Conservation (phyloP, 2,797 vertebrate species). For the Gallirallus australis region DNA sequence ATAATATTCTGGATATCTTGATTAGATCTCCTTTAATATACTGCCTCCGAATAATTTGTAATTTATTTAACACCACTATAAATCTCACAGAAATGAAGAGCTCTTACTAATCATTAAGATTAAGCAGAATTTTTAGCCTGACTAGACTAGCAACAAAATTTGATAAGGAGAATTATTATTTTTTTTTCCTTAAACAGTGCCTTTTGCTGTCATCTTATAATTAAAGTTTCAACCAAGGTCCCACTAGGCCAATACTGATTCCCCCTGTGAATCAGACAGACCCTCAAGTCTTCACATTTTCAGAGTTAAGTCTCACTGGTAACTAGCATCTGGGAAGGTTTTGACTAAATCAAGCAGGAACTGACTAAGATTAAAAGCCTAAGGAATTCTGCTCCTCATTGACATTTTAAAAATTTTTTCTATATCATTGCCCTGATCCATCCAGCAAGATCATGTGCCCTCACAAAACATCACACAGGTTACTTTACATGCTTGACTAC, state of each 20-base stretch:
- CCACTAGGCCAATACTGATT: constrained; percentile 38
- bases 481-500: not conserved
- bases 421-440: not conserved
- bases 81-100: constrained; percentile 49
- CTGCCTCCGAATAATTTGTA: not conserved
- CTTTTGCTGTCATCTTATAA: constrained; percentile 53
- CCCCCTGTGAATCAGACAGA: constrained; percentile 15
- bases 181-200: constrained; percentile 37
- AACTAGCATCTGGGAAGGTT: constrained; percentile 20
- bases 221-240: constrained; percentile 57
- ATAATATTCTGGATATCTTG: constrained; percentile 72
- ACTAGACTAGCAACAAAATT: constrained; percentile 46
- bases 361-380: constrained; percentile 41
- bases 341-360: constrained; percentile 28
- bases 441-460: not conserved
- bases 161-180: constrained; percentile 18
- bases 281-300: constrained; percentile 52
- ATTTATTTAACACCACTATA: constrained; percentile 62
- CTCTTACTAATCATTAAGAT: constrained; percentile 67
- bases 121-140: constrained; percentile 62
- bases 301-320: constrained; percentile 36
- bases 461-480: not conserved
- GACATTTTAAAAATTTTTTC: not conserved
- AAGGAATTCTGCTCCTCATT: constrained; percentile 1
- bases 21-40: constrained; percentile 69